These are phyloP conservation scores for Urocolius indicus DNA, from an alignment of 2,113 vertebrate species.

Conservation along the genomic window DNA sequence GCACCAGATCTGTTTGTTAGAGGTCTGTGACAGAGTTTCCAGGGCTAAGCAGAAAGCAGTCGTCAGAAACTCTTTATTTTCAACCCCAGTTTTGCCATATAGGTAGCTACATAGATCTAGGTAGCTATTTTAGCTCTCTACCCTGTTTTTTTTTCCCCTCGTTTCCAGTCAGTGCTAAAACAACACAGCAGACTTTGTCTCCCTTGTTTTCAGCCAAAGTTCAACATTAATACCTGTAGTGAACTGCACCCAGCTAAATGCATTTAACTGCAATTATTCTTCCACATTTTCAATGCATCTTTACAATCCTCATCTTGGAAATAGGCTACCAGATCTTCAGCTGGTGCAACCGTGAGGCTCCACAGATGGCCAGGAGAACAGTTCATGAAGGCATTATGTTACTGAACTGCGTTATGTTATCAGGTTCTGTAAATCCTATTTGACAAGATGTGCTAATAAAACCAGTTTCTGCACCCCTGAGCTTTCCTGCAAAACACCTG, in stretches of 20 bases:
- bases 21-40: background rate
- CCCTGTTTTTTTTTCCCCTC: background rate
- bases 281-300: slow-evolving; percentile 19
- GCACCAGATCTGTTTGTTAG: background rate
- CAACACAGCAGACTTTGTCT: background rate
- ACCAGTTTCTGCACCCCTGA: slow-evolving; percentile 31
- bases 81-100: background rate
- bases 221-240: background rate
- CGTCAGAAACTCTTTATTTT: background rate
- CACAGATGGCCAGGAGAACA: slow-evolving; percentile 43
- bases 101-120: background rate
- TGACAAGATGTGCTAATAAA: slow-evolving; percentile 58
- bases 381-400: slow-evolving; percentile 17
- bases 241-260: slow-evolving; percentile 9
- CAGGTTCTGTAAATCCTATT: slow-evolving; percentile 11
- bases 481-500: slow-evolving; percentile 48
- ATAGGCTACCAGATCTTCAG: slow-evolving; percentile 36
- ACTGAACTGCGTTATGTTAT: slow-evolving; percentile 1
- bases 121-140: background rate
- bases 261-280: slow-evolving; percentile 29
- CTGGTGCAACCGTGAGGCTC: background rate
- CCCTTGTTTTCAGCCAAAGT: background rate
- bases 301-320: slow-evolving; percentile 55
- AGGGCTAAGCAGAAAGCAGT: background rate
- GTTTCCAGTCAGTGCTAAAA: background rate